Base-by-base conservation (phyloP, 2,797 vertebrate genomes). In the Phyllotis vaccarum region DNA sequence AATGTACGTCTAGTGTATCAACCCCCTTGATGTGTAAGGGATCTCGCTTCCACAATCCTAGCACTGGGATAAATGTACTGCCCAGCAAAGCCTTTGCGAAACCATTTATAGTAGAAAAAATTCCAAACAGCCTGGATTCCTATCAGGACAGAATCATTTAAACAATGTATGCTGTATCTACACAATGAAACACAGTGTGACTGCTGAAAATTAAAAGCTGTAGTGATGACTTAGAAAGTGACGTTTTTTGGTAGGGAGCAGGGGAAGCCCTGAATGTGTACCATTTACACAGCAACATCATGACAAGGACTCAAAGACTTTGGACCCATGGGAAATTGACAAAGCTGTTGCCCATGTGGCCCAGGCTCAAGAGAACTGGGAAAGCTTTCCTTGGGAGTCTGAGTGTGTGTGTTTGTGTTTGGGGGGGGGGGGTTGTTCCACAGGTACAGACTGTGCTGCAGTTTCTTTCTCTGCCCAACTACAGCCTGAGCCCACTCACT, bases 11-110 rank as follows among this genome's bases (percentile, higher is more conserved):
- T 13, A 64, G 22, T 80, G 29, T 81, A 29, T 34, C 70, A 27
- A 6, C 62, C 34, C 83, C 22, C 64, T 81, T 95, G 21, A n/a
- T 56, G 68, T 79, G 49, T 52, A 46, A 49, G 4, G n/a, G 43
- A 46, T 66, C n/a, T 46, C 68, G 74, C 83, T 83, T 92, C 74
- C 75, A 89, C 86, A 96, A 78, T 70, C 46, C 82, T 22, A 86
- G 86, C 40, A 40, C 60, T 79, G 46, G 22, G 52, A 52, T 74
- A 0, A 66, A 62, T 40, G 31, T 54, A 37, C 10, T 6, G 24
- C 46, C 43, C 31, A 90, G n/a, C 9, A 40, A 75, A 64, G 12
- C 31, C 29, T 6, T 31, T 76, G 21, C 0, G 58, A 43, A 14
- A 40, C 14, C 56, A 27, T n/a, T 85, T 85, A 52, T 27, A 58